Conservation (phyloP, 2,797 vertebrate species). For the Discoglossus pictus region DNA sequence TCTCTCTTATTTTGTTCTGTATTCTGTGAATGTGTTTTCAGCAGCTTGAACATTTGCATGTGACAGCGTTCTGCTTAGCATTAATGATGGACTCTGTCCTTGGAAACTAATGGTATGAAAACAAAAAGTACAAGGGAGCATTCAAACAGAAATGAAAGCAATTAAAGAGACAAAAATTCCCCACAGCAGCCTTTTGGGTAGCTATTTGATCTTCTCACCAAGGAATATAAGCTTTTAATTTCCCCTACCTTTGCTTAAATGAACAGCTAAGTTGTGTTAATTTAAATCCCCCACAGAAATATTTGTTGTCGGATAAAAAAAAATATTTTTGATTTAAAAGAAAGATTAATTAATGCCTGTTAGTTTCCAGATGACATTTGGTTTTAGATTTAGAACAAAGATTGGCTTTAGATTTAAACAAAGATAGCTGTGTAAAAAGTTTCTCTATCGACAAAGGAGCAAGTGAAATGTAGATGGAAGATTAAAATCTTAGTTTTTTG, state of each 20-base stretch:
- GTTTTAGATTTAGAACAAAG: conserved; percentile 23
- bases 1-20: conserved; percentile 1
- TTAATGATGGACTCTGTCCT: conserved; percentile 48
- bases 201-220: conserved; percentile 59
- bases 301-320: conserved; percentile 36
- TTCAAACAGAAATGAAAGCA: conserved; percentile 55
- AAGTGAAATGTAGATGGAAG: background rate
- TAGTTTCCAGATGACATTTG: conserved; percentile 25
- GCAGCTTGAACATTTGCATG: conserved; percentile 39
- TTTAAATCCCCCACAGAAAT: conserved; percentile 47
- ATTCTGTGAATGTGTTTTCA: conserved; percentile 31
- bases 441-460: conserved; percentile 7
- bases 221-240: conserved; percentile 61
- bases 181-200: conserved; percentile 60
- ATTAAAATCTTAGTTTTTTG: background rate
- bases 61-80: conserved; percentile 37
- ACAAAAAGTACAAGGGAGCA: conserved; percentile 53
- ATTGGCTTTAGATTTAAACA: too few relatives aligned
- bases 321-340: conserved; percentile 27
- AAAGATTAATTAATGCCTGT: conserved; percentile 35
- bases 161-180: conserved; percentile 53
- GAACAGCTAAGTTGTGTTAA: conserved; percentile 45
- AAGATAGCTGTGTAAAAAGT: conserved; percentile 13
- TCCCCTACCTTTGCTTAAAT: conserved; percentile 56
- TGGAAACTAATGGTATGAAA: conserved; percentile 57